phyloP scores from a whole-genome alignment of 2,888 invertebrate species.

The Anodontia alba region DNA sequence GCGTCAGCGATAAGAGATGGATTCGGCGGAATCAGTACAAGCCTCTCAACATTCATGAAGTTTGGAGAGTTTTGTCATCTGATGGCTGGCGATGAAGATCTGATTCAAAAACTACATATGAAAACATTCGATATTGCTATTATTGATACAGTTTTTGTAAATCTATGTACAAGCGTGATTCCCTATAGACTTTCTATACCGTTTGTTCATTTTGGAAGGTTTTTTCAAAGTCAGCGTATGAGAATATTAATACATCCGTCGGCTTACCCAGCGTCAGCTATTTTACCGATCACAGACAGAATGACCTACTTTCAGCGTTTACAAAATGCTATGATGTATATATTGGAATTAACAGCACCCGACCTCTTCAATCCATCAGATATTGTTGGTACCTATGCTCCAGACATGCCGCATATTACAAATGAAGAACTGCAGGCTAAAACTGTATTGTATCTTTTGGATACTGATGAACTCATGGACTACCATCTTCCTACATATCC shows the following conservation, averaged over 20 bases:
- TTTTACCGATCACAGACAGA: background rate
- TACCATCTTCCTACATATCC: constrained; percentile 55
- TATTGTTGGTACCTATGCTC: constrained; percentile 49
- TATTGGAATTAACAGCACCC: background rate
- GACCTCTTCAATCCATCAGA: constrained; percentile 41
- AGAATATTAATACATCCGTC: too few species aligned
- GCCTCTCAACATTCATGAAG: background rate
- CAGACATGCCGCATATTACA: too few species aligned
- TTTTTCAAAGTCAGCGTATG: too few species aligned
- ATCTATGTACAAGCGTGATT: background rate
- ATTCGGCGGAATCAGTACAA: background rate
- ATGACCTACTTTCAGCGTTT: background rate
- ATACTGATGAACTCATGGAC: too few species aligned
- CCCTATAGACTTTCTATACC: background rate
- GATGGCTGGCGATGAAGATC: background rate
- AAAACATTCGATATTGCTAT: too few species aligned
- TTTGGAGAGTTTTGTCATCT: background rate
- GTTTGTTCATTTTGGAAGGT: background rate
- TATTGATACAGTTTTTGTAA: background rate
- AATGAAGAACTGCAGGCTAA: too few species aligned
- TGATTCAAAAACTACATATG: background rate
- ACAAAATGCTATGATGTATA: background rate
- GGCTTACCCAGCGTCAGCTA: background rate
- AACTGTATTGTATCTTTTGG: too few species aligned
- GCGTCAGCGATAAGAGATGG: background rate